phyloP scores from a whole-genome alignment of 2,888 invertebrate species.

The Idaea straminata region DNA sequence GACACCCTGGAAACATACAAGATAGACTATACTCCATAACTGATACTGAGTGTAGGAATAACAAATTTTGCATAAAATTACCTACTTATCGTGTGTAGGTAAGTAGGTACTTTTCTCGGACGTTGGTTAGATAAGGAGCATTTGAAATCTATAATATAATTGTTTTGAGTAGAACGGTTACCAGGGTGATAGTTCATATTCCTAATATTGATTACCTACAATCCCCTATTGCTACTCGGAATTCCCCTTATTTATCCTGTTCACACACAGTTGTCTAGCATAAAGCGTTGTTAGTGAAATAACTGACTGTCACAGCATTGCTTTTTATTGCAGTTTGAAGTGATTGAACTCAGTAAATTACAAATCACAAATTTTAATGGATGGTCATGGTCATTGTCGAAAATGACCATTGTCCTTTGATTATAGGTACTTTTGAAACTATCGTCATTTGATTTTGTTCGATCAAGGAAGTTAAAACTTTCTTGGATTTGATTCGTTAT shows the following conservation, averaged over 20 bases:
- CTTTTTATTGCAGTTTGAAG: background rate
- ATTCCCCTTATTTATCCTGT: background rate
- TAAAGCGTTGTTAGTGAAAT: background rate
- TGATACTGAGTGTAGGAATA: no score
- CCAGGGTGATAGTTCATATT: background rate
- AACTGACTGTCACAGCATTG: background rate
- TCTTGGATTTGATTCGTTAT: no score
- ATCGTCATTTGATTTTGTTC: background rate
- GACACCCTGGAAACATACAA: no score
- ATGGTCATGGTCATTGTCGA: background rate
- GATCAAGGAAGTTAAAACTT: no score
- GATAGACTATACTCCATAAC: no score
- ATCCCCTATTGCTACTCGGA: background rate
- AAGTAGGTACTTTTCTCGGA: no score
- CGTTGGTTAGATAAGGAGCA: background rate
- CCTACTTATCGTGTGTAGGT: no score
- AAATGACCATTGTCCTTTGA: slow-evolving; percentile 1
- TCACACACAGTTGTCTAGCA: background rate
- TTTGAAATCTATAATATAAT: background rate
- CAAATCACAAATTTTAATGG: background rate
- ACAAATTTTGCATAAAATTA: no score
- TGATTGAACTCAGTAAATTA: background rate
- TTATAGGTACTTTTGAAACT: background rate
- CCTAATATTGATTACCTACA: background rate
- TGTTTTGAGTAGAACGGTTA: background rate